phyloP scores from a whole-genome alignment of 2,797 vertebrate species.

The Brachyalestes nurse region DNA sequence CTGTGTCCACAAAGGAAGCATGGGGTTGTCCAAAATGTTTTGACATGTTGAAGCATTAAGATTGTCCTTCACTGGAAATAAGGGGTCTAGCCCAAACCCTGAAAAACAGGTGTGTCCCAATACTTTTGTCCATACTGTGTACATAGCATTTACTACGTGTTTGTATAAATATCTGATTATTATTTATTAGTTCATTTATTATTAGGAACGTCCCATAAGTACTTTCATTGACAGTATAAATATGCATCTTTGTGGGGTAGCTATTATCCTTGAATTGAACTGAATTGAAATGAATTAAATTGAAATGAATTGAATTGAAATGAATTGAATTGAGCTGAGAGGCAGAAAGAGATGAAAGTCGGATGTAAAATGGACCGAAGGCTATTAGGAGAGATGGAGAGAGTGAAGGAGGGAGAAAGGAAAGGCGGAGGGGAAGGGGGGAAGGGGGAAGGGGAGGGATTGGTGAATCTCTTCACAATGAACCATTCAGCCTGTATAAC shows the following conservation, averaged over 20 bases:
- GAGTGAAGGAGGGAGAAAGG: not conserved
- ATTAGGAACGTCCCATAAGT: no score
- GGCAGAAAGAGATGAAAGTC: not conserved
- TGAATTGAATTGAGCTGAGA: not conserved
- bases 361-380: not conserved
- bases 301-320: slow-evolving; percentile 1
- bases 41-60: no score
- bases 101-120: no score
- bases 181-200: no score
- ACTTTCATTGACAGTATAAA: no score
- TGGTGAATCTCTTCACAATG: slow-evolving; percentile 52
- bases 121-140: no score
- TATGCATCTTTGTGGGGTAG: not conserved
- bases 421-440: not conserved
- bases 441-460: slow-evolving; percentile 16
- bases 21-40: no score
- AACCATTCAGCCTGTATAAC: slow-evolving; percentile 51
- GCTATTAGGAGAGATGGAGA: slow-evolving; percentile 14
- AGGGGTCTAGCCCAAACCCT: no score
- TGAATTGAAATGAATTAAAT: not conserved
- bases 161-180: no score
- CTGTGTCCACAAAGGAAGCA: no score
- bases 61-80: no score
- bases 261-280: slow-evolving; percentile 5
- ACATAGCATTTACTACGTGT: no score